Conservation (phyloP, 2,888 invertebrate genomes). For the Cylindroiulus punctatus region DNA sequence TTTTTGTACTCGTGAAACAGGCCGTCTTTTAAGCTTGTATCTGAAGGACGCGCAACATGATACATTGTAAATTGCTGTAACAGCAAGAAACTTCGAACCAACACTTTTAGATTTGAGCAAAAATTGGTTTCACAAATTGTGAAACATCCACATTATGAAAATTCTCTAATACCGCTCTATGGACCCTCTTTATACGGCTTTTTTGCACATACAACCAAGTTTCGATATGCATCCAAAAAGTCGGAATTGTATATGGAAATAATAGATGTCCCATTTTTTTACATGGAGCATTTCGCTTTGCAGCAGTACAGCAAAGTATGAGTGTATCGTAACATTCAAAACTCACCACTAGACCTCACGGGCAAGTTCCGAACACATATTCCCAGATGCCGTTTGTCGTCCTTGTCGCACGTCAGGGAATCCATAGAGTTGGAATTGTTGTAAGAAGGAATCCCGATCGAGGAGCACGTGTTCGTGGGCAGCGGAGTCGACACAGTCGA, state of each 20-base stretch:
- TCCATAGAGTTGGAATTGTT: constrained; percentile 56
- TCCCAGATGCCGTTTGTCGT: constrained; percentile 82
- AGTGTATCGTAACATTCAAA: too few species aligned
- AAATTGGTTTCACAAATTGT: neutral
- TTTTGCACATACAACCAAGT: too few species aligned
- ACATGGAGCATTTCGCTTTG: too few species aligned
- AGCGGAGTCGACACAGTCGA: constrained; percentile 61
- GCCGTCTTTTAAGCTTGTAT: constrained; percentile 95
- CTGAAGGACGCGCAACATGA: constrained; percentile 65
- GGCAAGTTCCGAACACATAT: constrained; percentile 92
- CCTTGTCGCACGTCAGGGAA: constrained; percentile 68
- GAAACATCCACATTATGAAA: too few species aligned
- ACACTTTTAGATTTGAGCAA: neutral
- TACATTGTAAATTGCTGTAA: neutral
- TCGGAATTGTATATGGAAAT: too few species aligned
- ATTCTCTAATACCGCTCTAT: too few species aligned
- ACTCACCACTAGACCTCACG: constrained; percentile 75
- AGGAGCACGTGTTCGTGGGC: constrained; percentile 55
- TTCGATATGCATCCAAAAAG: too few species aligned
- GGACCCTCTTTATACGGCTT: too few species aligned
- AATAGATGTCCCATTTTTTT: too few species aligned
- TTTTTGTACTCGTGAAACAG: constrained; percentile 99
- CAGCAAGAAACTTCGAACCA: neutral
- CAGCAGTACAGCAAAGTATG: too few species aligned
- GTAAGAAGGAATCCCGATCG: constrained; percentile 59